Percentiles rank a stretch among this genome's conserved stretches.
Evolutionary conservation across 2,797 vertebrate species (phyloP).

Genomic region (Chromis chromis): DNA sequence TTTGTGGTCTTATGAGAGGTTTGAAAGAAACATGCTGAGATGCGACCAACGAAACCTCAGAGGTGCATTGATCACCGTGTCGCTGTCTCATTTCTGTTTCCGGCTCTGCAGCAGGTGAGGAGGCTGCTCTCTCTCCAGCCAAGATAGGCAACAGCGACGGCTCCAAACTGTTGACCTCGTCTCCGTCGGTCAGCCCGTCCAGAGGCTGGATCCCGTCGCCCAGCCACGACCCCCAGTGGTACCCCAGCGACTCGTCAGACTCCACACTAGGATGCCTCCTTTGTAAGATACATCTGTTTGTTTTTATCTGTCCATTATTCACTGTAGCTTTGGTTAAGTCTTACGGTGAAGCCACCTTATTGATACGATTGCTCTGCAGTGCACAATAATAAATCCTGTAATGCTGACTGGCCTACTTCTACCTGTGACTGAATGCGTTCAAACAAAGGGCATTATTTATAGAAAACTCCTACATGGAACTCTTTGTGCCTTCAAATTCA

Average conservation of each 20-base stretch:
- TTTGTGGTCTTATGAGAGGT: background rate
- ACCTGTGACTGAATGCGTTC: too few relatives aligned
- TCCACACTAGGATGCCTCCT: slow-evolving; percentile 96
- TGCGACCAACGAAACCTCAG: background rate
- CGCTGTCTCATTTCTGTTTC: background rate
- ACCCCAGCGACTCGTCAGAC: slow-evolving; percentile 95
- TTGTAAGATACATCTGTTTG: slow-evolving; percentile 83
- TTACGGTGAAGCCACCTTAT: too few relatives aligned
- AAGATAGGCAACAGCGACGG: slow-evolving; percentile 92
- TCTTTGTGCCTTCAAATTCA: too few relatives aligned
- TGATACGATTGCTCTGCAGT: too few relatives aligned
- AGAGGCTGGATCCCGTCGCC: slow-evolving; percentile 97
- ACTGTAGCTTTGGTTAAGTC: background rate
- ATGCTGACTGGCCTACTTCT: too few relatives aligned
- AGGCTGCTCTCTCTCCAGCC: slow-evolving; percentile 91
- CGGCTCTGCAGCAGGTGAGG: slow-evolving; percentile 86
- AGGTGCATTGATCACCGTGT: background rate
- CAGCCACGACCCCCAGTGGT: slow-evolving; percentile 99
- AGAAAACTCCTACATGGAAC: too few relatives aligned
- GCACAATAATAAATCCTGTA: too few relatives aligned
- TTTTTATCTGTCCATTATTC: background rate
- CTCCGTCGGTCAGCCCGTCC: slow-evolving; percentile 92
- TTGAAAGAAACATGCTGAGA: background rate
- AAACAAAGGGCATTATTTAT: too few relatives aligned
- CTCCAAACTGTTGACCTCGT: slow-evolving; percentile 93